A percentile compares a stretch with the other conserved stretches of the same genome.
Evolutionary conservation across 1,140 invertebrate species (phyloP).

Genomic region (Achatina immaculata): DNA sequence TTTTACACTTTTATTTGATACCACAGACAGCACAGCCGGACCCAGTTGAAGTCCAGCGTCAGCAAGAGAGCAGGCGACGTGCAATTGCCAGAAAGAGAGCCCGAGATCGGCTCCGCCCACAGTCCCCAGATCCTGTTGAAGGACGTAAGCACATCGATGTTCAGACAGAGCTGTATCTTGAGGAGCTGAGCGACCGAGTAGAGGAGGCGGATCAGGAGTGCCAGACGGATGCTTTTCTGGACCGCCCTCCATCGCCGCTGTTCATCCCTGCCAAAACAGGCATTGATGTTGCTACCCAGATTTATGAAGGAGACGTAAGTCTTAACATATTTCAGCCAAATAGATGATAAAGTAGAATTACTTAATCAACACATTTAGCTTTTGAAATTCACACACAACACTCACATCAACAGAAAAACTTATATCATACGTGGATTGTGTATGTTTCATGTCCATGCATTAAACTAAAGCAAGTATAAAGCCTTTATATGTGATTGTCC

Average conservation of each 20-base stretch:
- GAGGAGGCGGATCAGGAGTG: slow-evolving; percentile 80
- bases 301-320: slow-evolving; percentile 86
- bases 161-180: slow-evolving; percentile 89
- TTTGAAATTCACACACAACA: too few relatives aligned
- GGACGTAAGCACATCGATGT: slow-evolving; percentile 85
- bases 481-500: too few relatives aligned
- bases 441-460: too few relatives aligned
- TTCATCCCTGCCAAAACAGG: slow-evolving; percentile 85
- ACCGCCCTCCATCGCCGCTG: slow-evolving; percentile 80
- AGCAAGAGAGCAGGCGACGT: slow-evolving; percentile 67
- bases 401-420: too few relatives aligned
- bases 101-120: slow-evolving; percentile 67
- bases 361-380: too few relatives aligned
- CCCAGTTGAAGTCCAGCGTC: slow-evolving; percentile 71
- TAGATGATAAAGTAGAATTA: too few relatives aligned
- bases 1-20: too few relatives aligned
- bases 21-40: slow-evolving; percentile 67
- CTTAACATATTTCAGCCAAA: background rate
- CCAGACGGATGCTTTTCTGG: slow-evolving; percentile 88
- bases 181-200: slow-evolving; percentile 78
- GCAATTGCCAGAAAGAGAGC: slow-evolving; percentile 70
- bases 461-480: too few relatives aligned
- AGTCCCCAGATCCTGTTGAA: slow-evolving; percentile 75
- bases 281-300: slow-evolving; percentile 85
- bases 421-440: too few relatives aligned